Evolutionary conservation across 2,888 invertebrate genomes (phyloP), one percentile per base, ranked within the genome.

Genomic region (Xanthorhoe designata): DNA sequence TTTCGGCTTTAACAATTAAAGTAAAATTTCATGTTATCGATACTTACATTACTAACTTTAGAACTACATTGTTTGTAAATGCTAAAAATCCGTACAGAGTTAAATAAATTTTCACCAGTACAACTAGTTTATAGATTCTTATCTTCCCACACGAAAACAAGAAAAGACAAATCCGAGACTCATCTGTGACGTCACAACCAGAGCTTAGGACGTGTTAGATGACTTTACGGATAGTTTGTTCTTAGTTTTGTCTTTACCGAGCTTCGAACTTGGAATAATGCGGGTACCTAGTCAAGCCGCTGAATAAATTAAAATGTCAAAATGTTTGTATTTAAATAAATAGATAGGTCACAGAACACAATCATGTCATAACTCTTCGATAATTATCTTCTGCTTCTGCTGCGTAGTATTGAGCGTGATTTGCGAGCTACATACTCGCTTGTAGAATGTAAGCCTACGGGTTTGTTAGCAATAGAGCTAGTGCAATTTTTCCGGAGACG

Each of bases 161-260:
- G 55, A n/a, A 60, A 62, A 60, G 55, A 59, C 57, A 58, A 63
- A 59, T 61, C 69, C 68, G 38, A 38, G 61, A 56, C 58, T 65
- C 57, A 69, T 63, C 70, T 65, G 64, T 55, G 49, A 66, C 57
- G 62, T 62, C 64, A 59, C 66, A 64, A 70, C 75, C 74, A 72
- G 70, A 78, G 74, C 65, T 59, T 61, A 53, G 74, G 61, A 70
- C 73, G 71, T 75, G 77, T 78, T 71, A 71, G 77, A 82, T 76
- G 74, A 75, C 78, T 80, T 80, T 62, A 62, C 61, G 73, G 75
- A 79, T 81, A 82, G 79, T 80, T 64, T 67, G 64, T 69, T 55
- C 66, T 72, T 70, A 82, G 71, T 78, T 82, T 70, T 35, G 59
- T 75, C 51, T 59, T 51, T 61, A 9, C 42, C 29, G 57, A 62